Evolutionary conservation across 2,113 vertebrate species (phyloP).

Genomic region (Scomber colias): DNA sequence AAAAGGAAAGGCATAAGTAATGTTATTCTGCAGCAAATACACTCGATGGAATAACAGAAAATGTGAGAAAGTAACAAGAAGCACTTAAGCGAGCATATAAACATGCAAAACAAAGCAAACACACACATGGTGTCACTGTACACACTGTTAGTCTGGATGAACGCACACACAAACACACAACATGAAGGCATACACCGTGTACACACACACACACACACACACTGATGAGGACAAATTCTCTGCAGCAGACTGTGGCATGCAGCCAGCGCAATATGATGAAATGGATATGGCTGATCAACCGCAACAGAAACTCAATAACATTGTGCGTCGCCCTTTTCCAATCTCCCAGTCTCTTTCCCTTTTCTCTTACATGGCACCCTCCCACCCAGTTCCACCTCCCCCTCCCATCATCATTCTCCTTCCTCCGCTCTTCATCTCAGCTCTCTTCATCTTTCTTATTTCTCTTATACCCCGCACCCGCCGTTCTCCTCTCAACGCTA

Average conservation of each 20-base stretch:
- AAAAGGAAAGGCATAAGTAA: constrained; percentile 15
- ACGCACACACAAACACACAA: constrained; percentile 27
- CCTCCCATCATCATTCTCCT: constrained; percentile 69
- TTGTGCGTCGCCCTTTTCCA: constrained; percentile 57
- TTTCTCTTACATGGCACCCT: constrained; percentile 44
- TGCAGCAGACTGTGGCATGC: constrained; percentile 50
- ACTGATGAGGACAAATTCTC: constrained; percentile 51
- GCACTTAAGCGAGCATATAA: constrained; percentile 5
- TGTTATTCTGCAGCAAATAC: constrained; percentile 11
- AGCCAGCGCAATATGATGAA: constrained; percentile 66
- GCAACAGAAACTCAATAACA: constrained; percentile 72
- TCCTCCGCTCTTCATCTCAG: constrained; percentile 60
- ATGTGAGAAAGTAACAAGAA: constrained; percentile 1
- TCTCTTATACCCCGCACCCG: background rate
- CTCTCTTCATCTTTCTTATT: constrained; percentile 73
- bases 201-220: constrained; percentile 47
- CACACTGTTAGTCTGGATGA: constrained; percentile 11
- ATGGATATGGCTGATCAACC: constrained; percentile 70
- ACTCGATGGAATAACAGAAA: constrained; percentile 6
- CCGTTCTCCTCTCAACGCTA: background rate
- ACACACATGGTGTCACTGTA: constrained; percentile 12
- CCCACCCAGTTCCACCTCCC: constrained; percentile 40
- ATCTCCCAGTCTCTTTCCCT: constrained; percentile 52
- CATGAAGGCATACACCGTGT: background rate
- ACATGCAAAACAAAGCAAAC: constrained; percentile 33